Evolutionary conservation across 1,140 invertebrate species (phyloP), one percentile per base, ranked within the genome.

Genomic region (Araneus ventricosus): DNA sequence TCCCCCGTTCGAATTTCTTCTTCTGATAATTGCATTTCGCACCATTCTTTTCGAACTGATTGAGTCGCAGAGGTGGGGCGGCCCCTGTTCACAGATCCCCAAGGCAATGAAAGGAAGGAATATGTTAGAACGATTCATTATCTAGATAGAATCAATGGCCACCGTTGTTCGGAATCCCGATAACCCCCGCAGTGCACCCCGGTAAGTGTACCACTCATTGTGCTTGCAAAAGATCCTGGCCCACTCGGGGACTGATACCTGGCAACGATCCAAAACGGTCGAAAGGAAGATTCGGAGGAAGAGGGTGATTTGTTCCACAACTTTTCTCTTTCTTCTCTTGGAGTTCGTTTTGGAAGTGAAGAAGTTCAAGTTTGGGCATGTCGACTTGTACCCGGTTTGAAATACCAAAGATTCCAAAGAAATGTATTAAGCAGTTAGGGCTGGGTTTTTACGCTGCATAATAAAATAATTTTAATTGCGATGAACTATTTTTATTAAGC

Each of bases 111-210:
- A 84, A 52, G 82, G 82, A 84, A 30, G 24, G 82, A 84, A 84
- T 84, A 84, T 84, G 82, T 84, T 84, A 57, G 82, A 84, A 84
- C 85, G 85, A 87, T 87, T 87, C 85, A 87, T 87, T 87, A 87
- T 87, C 85, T 30, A 37, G 85, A 87, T 87, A 37, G 85, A 87
- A 87, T 87, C 45, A 87, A 87, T 87, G 85, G 27, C 52, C 57
- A 39, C 59, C 59, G 85, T 87, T 87, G 52, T 59, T 45, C 34
- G 41, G 84, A 82, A 41, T 45, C 37, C 34, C 82, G 82, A 84
- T 84, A 84, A 84, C 82, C 82, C 82, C 80, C 80, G 8, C 41
- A 41, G 52, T 61, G 61, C 59, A 87, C 85, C 85, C 34, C 45
- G 41, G 82, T 87, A 87, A 87, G 85, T 87, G 57, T 34, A 45